A percentile compares a stretch with the other conserved stretches of the same genome.
phyloP scores from a whole-genome alignment of 2,113 vertebrate species.

The Thalassarche chlororhynchos region DNA sequence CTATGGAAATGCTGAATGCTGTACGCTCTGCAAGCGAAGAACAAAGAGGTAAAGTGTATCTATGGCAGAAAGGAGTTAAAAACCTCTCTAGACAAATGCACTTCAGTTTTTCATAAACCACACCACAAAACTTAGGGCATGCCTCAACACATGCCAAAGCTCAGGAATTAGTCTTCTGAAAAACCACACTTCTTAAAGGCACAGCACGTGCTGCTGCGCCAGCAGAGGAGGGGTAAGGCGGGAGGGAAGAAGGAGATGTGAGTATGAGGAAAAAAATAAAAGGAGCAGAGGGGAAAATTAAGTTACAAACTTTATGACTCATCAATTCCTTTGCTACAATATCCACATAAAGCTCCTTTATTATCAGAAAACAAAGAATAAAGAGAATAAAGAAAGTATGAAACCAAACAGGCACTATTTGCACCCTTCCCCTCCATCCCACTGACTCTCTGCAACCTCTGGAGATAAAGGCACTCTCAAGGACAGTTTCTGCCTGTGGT shows the following conservation, averaged over 20 bases:
- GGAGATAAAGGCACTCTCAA: background rate
- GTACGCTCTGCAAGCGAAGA: background rate
- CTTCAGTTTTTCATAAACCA: background rate
- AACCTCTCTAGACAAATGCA: background rate
- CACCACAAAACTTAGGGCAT: background rate
- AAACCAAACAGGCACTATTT: background rate
- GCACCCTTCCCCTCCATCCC: background rate
- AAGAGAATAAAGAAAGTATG: background rate
- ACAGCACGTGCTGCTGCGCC: background rate
- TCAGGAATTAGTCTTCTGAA: slow-evolving; percentile 12
- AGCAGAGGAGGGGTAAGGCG: background rate
- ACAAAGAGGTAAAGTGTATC: background rate
- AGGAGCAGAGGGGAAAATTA: background rate
- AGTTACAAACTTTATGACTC: background rate
- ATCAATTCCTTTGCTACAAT: background rate
- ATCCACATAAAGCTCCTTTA: background rate
- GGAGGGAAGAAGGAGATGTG: background rate
- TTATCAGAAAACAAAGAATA: background rate
- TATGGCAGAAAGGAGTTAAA: slow-evolving; percentile 13
- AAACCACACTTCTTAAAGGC: slow-evolving; percentile 33
- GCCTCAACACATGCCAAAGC: slow-evolving; percentile 39
- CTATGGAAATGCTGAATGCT: background rate
- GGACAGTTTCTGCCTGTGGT: background rate
- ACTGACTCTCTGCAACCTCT: background rate
- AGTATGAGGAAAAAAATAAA: background rate